Evolutionary conservation across 2,113 vertebrate species (phyloP), one percentile per base, ranked within the genome.

Genomic region (Vidua chalybeata): DNA sequence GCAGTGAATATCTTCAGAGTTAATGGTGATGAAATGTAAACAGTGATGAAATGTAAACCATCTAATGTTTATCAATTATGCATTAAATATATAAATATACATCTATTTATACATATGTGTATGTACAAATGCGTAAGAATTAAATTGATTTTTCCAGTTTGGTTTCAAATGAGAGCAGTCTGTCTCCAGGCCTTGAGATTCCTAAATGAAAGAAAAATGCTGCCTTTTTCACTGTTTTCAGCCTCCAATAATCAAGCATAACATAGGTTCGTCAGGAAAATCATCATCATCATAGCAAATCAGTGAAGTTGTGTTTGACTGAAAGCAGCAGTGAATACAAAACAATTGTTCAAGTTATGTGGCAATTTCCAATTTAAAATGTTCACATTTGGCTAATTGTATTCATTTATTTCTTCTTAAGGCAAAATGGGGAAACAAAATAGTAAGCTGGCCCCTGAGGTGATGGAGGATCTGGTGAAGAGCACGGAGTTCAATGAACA

Each of bases 381-480:
- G 18, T 80, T 92, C 63, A 59, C 56, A 30, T 45, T 43, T 87
- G 19, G 9, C 93, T 97, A 89, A 97, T 56, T 55, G 37, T 77
- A 19, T 93, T 62, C 3, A 67, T 96, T 85, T 98, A 56, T 96
- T 97, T 96, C 87, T 96, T 97, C 56, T 95, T 74, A 96, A 99
- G 99, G 98, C 98, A 99, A 74, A 97, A 99, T 99, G 99, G 99
- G 99, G 97, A 99, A 99, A 97, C 99, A 99, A 96, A 99, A 99
- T 96, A 99, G 99, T 98, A 99, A 99, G 97, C 98, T 99, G 98
- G 99, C 99, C 97, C 99, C 99, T 20, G 99, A 99, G 97, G 99
- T 99, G 96, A 99, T 99, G 99, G 99, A 99, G 96, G 99, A 99
- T 97, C 98, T 99, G 98, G 99, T 99, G 98, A 99, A 99, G 98